A percentile compares a stretch with the other conserved stretches of the same genome.
These are phyloP conservation scores for Leucopternis melanops DNA, from an alignment of 2,113 vertebrate genomes.

Conservation along the genomic window DNA sequence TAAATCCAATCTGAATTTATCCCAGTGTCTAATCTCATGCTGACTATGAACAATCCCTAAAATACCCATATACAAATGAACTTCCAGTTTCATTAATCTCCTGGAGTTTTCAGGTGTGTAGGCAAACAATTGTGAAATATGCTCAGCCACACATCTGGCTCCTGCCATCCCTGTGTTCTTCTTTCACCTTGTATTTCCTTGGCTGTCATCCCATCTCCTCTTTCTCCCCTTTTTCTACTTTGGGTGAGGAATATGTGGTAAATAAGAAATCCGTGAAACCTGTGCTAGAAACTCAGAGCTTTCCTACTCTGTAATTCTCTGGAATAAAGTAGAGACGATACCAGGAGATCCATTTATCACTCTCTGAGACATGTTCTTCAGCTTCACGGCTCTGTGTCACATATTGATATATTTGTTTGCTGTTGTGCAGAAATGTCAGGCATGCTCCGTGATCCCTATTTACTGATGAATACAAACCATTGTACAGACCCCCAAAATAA, in stretches of 20 bases:
- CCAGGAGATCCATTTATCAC: not conserved
- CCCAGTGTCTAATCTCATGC: not conserved
- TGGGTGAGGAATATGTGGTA: not conserved
- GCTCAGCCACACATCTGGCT: not conserved
- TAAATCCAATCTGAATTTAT: not conserved
- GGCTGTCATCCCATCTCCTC: not conserved
- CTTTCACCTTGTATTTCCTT: not conserved
- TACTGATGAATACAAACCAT: not conserved
- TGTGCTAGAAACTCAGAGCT: not conserved
- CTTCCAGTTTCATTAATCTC: not conserved
- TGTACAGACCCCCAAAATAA: not conserved
- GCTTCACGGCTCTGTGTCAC: not conserved
- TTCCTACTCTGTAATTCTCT: not conserved
- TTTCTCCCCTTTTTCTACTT: not conserved
- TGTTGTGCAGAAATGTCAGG: not conserved
- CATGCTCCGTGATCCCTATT: not conserved
- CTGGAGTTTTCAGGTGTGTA: not conserved
- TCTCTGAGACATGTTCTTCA: not conserved
- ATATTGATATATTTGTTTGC: not conserved
- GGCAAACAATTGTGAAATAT: not conserved
- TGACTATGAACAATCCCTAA: not conserved
- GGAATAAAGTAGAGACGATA: not conserved
- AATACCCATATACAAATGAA: not conserved
- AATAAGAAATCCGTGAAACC: not conserved
- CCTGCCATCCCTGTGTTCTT: not conserved